Evolutionary conservation across 2,888 invertebrate genomes (phyloP), one percentile per base, ranked within the genome.

Genomic region (Pomacea canaliculata): DNA sequence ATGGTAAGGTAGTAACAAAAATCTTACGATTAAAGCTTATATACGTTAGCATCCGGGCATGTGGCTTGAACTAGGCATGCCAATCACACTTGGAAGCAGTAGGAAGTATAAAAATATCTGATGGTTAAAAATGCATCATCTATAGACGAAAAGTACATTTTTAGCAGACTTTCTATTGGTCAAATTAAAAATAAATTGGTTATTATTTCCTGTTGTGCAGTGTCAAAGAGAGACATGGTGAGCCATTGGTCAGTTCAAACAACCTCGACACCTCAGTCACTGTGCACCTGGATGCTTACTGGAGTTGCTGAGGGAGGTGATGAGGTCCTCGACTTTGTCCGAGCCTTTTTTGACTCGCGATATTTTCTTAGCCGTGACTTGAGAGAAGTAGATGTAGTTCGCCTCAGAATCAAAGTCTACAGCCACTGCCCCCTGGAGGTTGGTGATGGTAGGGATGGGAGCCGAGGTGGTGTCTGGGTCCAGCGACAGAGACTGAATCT

Each of bases 361-460:
- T n/a, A 89, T 81, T 60, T 83, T 82, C 71, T 83, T 85, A 1
- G 79, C 78, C 8, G 81, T 79, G 49, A 86, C 83, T 74, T 88
- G 85, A 8, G 87, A 85, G 80, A 97, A 99, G 88, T 97, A 94
- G 81, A 99, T 91, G 85, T 94, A 95, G 81, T 95, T 95, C 83
- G 97, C 96, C 1, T 94, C 93, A 87, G 95, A 97, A 89, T 99
- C 98, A 89, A 97, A 99, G 91, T 98, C 99, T 16, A 99, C 93
- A 3, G 98, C 98, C 3, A 97, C 97, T 0, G 97, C 97, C 87
- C 97, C 83, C 62, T 82, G 80, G 7, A 88, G 83, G 7, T 83
- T 84, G 8, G 82, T 82, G 48, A 89, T 93, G 0, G 97, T 95
- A 80, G 94, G 94, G 88, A 98, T 97, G 0, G 98, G 98, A 3